Percentiles rank a stretch among this genome's conserved stretches.
Evolutionary conservation across 2,888 invertebrate genomes (phyloP).

Genomic region (Abrostola triplasia): DNA sequence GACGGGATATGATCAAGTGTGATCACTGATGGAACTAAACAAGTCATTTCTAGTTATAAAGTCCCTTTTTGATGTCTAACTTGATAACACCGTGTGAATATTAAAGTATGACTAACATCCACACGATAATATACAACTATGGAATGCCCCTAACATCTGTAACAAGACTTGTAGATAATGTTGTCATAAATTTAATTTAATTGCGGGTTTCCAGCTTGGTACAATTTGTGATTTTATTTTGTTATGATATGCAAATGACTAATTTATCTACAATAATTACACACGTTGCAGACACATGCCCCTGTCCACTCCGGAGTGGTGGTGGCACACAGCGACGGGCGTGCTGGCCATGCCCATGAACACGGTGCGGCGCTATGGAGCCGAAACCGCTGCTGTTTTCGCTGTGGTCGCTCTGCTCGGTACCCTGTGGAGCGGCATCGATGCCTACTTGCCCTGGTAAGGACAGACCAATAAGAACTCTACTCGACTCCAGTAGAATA

Average conservation of each 20-base stretch:
- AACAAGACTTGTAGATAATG: too few relatives aligned
- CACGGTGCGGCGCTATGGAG: slow-evolving; percentile 92
- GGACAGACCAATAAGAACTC: slow-evolving; percentile 33
- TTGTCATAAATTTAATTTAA: too few relatives aligned
- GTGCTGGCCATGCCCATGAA: slow-evolving; percentile 94
- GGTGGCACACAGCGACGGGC: slow-evolving; percentile 95
- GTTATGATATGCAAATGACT: too few relatives aligned
- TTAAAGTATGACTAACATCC: too few relatives aligned
- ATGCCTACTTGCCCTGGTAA: slow-evolving; percentile 92
- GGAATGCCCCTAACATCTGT: too few relatives aligned
- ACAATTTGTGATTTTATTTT: too few relatives aligned
- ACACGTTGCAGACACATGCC: slow-evolving; percentile 89
- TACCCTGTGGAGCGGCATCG: slow-evolving; percentile 93
- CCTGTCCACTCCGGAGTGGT: slow-evolving; percentile 94
- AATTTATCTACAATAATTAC: too few relatives aligned
- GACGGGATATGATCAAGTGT: background rate
- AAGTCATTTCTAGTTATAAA: background rate
- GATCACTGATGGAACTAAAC: background rate
- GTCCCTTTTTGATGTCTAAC: too few relatives aligned
- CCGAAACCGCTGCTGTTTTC: slow-evolving; percentile 92
- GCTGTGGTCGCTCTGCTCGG: slow-evolving; percentile 92
- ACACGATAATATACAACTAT: too few relatives aligned
- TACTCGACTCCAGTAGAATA: too few relatives aligned
- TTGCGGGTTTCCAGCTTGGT: too few relatives aligned
- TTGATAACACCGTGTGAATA: too few relatives aligned